phyloP scores from a whole-genome alignment of 2,888 invertebrate genomes.

The Platycheirus albimanus region DNA sequence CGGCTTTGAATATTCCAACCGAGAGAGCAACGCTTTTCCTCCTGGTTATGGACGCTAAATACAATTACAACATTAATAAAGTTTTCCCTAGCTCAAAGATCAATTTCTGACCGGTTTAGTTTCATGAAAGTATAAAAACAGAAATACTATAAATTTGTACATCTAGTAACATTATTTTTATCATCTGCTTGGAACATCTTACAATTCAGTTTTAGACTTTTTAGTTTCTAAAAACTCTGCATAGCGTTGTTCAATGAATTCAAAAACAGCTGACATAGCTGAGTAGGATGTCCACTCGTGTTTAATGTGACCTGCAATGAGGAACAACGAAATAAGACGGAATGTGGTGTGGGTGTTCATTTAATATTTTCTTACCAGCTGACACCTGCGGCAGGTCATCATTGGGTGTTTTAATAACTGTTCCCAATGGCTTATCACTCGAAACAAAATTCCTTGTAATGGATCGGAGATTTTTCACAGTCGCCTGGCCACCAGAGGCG shows the following conservation, averaged over 20 bases:
- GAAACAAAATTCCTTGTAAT: slow-evolving; percentile 87
- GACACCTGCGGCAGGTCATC: slow-evolving; percentile 85
- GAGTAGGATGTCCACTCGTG: slow-evolving; percentile 89
- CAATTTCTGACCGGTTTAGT: too few species aligned
- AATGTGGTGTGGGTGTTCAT: too few species aligned
- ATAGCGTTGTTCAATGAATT: slow-evolving; percentile 83
- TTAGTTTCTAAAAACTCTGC: slow-evolving; percentile 5
- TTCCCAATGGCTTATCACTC: slow-evolving; percentile 84
- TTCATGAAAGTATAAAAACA: too few species aligned
- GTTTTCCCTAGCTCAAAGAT: too few species aligned
- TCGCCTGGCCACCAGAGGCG: slow-evolving; percentile 75
- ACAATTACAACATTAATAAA: too few species aligned
- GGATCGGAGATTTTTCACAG: slow-evolving; percentile 69
- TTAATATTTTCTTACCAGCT: slow-evolving; percentile 83
- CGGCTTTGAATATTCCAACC: too few species aligned
- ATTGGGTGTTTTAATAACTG: slow-evolving; percentile 82
- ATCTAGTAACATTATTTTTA: not conserved
- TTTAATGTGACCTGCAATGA: slow-evolving; percentile 84
- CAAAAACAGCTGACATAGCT: slow-evolving; percentile 87
- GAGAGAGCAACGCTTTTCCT: too few species aligned
- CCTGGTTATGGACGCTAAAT: too few species aligned
- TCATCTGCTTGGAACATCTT: not conserved
- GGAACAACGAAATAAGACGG: not conserved
- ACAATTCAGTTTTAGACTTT: slow-evolving; percentile 58
- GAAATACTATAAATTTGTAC: too few species aligned